phyloP scores from a whole-genome alignment of 1,140 invertebrate species.

The Drosophila pandora region DNA sequence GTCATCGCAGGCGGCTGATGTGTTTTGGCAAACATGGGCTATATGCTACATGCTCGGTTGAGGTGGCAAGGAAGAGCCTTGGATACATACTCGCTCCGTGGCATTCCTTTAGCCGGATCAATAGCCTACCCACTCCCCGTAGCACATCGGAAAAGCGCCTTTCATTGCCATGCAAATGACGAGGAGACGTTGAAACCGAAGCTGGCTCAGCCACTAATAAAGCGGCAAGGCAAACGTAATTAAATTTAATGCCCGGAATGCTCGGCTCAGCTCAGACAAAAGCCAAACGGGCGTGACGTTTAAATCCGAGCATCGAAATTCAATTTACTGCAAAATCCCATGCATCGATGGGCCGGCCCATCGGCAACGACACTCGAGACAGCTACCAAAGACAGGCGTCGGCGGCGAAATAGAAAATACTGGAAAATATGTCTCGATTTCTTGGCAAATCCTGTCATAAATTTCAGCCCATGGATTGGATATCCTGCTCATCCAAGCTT shows the following conservation, averaged over 20 bases:
- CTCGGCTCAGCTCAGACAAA: conserved; percentile 36
- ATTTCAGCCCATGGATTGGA: conserved; percentile 37
- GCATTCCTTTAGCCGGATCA: conserved; percentile 39
- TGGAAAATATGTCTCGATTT: conserved; percentile 73
- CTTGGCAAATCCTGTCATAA: conserved; percentile 74
- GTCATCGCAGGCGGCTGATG: conserved; percentile 42
- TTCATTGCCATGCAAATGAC: conserved; percentile 31
- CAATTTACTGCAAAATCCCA: conserved; percentile 80
- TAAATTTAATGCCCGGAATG: conserved; percentile 71
- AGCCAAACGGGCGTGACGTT: conserved; percentile 26
- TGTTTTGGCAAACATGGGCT: conserved; percentile 6
- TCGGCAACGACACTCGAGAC: not conserved
- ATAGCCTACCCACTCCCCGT: conserved; percentile 6
- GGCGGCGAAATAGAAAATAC: conserved; percentile 67
- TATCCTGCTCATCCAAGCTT: conserved; percentile 1
- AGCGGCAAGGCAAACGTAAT: conserved; percentile 66
- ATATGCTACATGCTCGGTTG: not conserved
- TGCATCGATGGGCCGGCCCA: conserved; percentile 46
- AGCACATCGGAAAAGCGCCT: conserved; percentile 3
- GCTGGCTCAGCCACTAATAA: conserved; percentile 51
- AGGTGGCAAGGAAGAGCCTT: not conserved
- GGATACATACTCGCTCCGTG: conserved; percentile 18
- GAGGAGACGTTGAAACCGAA: not conserved
- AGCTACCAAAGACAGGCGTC: conserved; percentile 15
- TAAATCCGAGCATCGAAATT: conserved; percentile 76